These are phyloP conservation scores for Pseudorhiza aurosa DNA, from an alignment of 30 jellyfish, hydroid and myxozoan species.

Conservation along the genomic window DNA sequence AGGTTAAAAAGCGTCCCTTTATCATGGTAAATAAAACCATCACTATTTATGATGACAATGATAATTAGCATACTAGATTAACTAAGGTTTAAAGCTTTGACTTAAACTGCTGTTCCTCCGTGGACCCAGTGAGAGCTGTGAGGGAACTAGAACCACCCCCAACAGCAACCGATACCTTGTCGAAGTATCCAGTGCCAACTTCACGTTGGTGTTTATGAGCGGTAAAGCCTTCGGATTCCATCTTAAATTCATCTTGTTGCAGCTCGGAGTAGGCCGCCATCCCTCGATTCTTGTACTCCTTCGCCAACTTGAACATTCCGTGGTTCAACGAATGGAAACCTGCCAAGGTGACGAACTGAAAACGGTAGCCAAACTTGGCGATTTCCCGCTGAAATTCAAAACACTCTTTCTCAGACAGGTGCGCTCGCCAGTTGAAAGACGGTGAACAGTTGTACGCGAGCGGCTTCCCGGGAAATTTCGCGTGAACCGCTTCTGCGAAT, in stretches of 20 bases:
- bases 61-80: too few species aligned
- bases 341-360: constrained; percentile 95
- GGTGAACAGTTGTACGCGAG: constrained; percentile 97
- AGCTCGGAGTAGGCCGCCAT: constrained; percentile 90
- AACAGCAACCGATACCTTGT: constrained; percentile 75
- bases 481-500: constrained; percentile 86
- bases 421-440: constrained; percentile 92
- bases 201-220: constrained; percentile 96
- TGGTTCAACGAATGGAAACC: constrained; percentile 93
- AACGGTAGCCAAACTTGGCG: constrained; percentile 92
- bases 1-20: too few species aligned
- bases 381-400: constrained; percentile 80
- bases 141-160: constrained; percentile 86
- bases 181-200: constrained; percentile 96
- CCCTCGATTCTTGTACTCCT: constrained; percentile 77
- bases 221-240: constrained; percentile 89
- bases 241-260: constrained; percentile 77
- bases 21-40: too few species aligned
- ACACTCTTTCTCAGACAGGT: constrained; percentile 79
- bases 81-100: constrained; percentile 36
- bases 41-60: too few species aligned
- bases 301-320: constrained; percentile 94
- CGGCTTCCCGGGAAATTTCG: constrained; percentile 91
- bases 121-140: constrained; percentile 89
- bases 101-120: constrained; percentile 94